Conservation (phyloP, 2,888 invertebrate genomes). For the Caradrina clavipalpis region DNA sequence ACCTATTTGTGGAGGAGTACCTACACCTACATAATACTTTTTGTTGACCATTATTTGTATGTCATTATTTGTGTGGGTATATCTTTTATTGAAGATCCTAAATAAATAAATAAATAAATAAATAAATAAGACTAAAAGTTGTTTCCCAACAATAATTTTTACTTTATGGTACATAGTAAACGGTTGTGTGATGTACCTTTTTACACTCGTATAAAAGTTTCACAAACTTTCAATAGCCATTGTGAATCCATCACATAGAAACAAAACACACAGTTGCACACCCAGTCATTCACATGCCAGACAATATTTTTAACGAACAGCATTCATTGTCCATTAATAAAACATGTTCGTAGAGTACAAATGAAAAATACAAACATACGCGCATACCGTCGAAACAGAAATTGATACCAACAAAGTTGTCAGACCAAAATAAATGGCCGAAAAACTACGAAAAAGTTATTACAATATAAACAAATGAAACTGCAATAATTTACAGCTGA, state of each 20-base stretch:
- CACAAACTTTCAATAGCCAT: constrained; percentile 13
- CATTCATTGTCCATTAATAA: constrained; percentile 44
- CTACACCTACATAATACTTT: too few species aligned
- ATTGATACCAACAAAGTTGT: constrained; percentile 54
- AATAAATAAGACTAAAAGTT: too few species aligned
- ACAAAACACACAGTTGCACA: constrained; percentile 17
- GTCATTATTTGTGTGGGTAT: too few species aligned
- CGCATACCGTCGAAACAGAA: constrained; percentile 30
- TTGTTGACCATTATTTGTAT: too few species aligned
- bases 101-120: too few species aligned
- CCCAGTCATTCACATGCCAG: constrained; percentile 8
- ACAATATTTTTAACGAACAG: constrained; percentile 28
- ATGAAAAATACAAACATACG: constrained; percentile 31
- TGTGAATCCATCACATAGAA: constrained; percentile 2
- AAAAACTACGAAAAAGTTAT: constrained; percentile 40
- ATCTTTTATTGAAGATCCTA: too few species aligned
- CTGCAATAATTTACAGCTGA: constrained; percentile 55
- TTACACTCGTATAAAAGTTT: not conserved
- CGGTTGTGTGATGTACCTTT: not conserved
- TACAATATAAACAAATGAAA: constrained; percentile 42
- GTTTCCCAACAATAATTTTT: too few species aligned
- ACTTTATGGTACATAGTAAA: not conserved
- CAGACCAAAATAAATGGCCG: constrained; percentile 39
- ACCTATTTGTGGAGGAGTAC: too few species aligned
- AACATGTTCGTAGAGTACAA: constrained; percentile 37